These are phyloP conservation scores for Protodeltote pygarga DNA, from an alignment of 2,888 invertebrate genomes.

Conservation along the genomic window DNA sequence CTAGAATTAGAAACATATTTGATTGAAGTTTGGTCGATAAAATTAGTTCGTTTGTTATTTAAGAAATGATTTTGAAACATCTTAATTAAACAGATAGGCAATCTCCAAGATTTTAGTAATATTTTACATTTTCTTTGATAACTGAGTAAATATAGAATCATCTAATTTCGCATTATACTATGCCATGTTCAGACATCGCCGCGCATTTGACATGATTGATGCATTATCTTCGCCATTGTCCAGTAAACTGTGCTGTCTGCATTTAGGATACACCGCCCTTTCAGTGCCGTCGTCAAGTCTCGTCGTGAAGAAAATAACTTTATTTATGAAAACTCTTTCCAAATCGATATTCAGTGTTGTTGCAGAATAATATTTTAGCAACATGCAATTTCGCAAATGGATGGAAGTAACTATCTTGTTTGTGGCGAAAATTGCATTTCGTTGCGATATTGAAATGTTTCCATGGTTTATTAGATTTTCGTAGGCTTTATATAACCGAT, in stretches of 20 bases:
- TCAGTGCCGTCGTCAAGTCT: conserved; percentile 1
- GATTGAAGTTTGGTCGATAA: conserved; percentile 23
- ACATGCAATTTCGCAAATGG: conserved; percentile 28
- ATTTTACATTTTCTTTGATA: no score
- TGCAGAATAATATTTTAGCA: background rate
- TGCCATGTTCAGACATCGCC: conserved; percentile 23
- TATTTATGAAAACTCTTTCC: conserved; percentile 1
- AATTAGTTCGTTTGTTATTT: conserved; percentile 2
- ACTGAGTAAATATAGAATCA: no score
- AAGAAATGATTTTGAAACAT: no score
- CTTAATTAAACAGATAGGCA: no score
- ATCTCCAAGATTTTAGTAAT: no score
- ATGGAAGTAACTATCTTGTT: conserved; percentile 6
- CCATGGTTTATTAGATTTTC: conserved; percentile 27
- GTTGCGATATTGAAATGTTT: conserved; percentile 21
- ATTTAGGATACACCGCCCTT: conserved; percentile 10
- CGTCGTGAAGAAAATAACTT: no score
- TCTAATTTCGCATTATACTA: conserved; percentile 17
- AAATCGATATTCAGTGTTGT: conserved; percentile 6
- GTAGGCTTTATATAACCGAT: no score
- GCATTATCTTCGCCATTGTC: conserved; percentile 24
- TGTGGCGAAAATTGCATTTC: conserved; percentile 27
- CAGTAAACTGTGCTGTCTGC: conserved; percentile 36
- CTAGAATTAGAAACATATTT: conserved; percentile 11
- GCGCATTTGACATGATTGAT: conserved; percentile 26